Evolutionary conservation across 2,888 invertebrate species (phyloP).

Genomic region (Caenorhabditis plicata): DNA sequence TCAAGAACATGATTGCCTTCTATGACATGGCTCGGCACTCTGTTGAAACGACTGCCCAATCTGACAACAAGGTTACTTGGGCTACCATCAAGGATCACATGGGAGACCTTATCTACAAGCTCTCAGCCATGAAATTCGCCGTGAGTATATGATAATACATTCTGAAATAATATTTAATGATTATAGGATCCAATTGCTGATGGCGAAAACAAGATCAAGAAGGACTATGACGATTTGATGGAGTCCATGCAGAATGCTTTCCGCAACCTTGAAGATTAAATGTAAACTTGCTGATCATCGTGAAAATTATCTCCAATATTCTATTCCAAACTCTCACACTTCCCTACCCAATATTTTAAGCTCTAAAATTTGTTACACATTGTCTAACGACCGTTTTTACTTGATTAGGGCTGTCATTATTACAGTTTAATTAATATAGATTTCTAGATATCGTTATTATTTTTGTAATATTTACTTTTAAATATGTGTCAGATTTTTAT

Average conservation of each 20-base stretch:
- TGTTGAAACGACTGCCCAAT: conserved; percentile 95
- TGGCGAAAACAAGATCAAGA: conserved; percentile 93
- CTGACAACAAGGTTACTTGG: conserved; percentile 83
- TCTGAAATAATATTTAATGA: background rate
- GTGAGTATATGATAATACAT: background rate
- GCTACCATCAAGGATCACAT: conserved; percentile 93
- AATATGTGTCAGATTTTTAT: too few relatives aligned
- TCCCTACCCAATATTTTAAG: too few relatives aligned
- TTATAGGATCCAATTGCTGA: conserved; percentile 77
- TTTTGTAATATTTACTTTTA: too few relatives aligned
- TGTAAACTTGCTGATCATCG: too few relatives aligned
- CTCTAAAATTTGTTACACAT: too few relatives aligned
- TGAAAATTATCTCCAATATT: too few relatives aligned
- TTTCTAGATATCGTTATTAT: too few relatives aligned
- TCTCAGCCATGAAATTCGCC: conserved; percentile 98
- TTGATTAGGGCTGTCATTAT: too few relatives aligned
- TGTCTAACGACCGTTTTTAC: too few relatives aligned
- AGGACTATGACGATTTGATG: conserved; percentile 91
- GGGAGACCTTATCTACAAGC: conserved; percentile 91
- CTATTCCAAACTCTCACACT: too few relatives aligned
- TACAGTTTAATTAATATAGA: too few relatives aligned
- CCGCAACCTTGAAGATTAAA: conserved; percentile 72
- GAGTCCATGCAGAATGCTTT: conserved; percentile 97
- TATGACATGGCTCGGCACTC: conserved; percentile 97
- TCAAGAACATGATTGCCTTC: conserved; percentile 95